Percentiles rank a stretch among this genome's conserved stretches.
Conservation (phyloP, 1,140 invertebrate genomes). For the Penaeus chinensis region DNA sequence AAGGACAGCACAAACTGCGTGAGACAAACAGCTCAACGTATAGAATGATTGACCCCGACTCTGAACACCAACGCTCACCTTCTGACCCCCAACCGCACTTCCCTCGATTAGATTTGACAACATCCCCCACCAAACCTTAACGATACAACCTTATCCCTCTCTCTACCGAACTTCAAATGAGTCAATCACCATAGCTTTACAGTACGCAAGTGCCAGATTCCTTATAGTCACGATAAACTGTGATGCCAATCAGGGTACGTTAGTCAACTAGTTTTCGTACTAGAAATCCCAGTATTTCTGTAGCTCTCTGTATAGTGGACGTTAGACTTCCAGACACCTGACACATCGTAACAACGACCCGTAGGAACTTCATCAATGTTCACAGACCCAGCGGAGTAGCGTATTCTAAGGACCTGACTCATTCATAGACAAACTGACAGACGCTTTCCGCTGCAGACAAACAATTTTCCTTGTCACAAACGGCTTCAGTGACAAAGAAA, state of each 20-base stretch:
- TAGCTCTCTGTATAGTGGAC: conserved; percentile 17
- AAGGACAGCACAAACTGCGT: conserved; percentile 8
- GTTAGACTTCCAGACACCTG: background rate
- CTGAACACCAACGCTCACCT: background rate
- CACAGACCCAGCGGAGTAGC: too few species aligned
- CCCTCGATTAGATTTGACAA: background rate
- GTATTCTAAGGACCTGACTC: too few species aligned
- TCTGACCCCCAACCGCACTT: background rate
- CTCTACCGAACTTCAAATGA: too few species aligned
- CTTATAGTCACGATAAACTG: conserved; percentile 30
- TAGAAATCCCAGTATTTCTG: conserved; percentile 4
- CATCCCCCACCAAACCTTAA: too few species aligned
- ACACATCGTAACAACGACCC: too few species aligned
- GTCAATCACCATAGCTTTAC: too few species aligned
- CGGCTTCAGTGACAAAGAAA: conserved; percentile 44
- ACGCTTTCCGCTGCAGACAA: background rate
- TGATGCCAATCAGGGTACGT: conserved; percentile 24
- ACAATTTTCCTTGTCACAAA: background rate
- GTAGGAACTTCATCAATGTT: too few species aligned
- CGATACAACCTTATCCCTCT: too few species aligned
- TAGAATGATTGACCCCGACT: background rate
- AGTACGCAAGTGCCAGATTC: background rate
- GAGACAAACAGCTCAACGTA: background rate
- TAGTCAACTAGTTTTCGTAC: conserved; percentile 10
- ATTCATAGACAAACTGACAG: conserved; percentile 1